These are phyloP conservation scores for Paraescarpia echinospica DNA, from an alignment of 1,140 invertebrate genomes.

Conservation along the genomic window DNA sequence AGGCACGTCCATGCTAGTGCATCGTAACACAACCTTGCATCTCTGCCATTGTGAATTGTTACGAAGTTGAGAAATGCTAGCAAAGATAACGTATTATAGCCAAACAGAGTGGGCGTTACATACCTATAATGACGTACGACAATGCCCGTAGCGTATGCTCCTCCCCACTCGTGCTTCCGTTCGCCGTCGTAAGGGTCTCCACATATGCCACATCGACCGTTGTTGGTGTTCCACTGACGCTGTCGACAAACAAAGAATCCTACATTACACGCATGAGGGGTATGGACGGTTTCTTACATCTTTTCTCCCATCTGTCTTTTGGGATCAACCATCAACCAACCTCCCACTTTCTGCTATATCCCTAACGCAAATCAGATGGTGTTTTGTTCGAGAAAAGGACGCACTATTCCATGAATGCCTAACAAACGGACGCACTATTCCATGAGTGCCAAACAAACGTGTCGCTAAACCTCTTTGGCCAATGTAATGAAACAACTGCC, in stretches of 20 bases:
- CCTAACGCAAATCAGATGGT: not conserved
- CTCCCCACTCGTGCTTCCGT: slow-evolving; percentile 54
- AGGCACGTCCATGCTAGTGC: not conserved
- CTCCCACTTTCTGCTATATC: not conserved
- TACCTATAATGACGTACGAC: slow-evolving; percentile 31
- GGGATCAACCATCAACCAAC: not conserved
- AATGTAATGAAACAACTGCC: too few species aligned
- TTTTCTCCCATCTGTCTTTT: too few species aligned
- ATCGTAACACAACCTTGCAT: not conserved
- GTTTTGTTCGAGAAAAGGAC: not conserved
- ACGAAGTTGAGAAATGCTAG: slow-evolving; percentile 28
- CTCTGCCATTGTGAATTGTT: not conserved
- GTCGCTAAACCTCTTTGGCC: too few species aligned
- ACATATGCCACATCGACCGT: slow-evolving; percentile 59
- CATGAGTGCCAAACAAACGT: too few species aligned
- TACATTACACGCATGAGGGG: not conserved
- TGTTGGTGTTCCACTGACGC: slow-evolving; percentile 48
- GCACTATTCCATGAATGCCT: not conserved
- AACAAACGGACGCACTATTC: not conserved
- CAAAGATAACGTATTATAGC: slow-evolving; percentile 28
- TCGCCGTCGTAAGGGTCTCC: slow-evolving; percentile 51
- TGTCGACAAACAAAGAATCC: slow-evolving; percentile 18
- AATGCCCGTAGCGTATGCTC: slow-evolving; percentile 44
- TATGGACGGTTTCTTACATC: too few species aligned
- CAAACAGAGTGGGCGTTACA: not conserved